Base-by-base conservation (phyloP, 2,888 invertebrate species). In the Agrotis ipsilon region DNA sequence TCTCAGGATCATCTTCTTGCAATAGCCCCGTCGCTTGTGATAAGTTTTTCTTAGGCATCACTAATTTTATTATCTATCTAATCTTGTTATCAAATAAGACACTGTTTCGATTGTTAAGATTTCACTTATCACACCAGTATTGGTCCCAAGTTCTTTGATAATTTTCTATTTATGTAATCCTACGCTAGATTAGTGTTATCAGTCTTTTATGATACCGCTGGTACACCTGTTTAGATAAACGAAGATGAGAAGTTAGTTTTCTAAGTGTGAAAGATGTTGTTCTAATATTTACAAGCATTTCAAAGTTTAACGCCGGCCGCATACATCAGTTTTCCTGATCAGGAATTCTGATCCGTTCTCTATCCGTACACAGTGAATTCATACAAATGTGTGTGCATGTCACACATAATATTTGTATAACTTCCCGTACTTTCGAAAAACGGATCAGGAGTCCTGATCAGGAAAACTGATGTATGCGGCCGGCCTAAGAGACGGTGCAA, bases 1-100 rank as follows among this genome's bases (percentile, higher is more conserved):
- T 80, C 3, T 82, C 82, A 6, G 87, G 84, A 57, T 90, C 88
- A 0, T 85, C 78, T 4, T 85, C 83, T 43, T 39, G 64, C 19
- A 78, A 21, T 5, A 78, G 16, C 0, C 86, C 83, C 48, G 86
- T 87, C 0, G 64, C 57, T 24, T 59, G 72, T 7, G 67, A 59
- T 46, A 68, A 82, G 14, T 58, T 71, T 21, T 83, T 81, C 9
- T 75, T 78, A 0, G 81, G 73, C 85, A 85, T 87, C 62, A 39
- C 39, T 39, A 39, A 39, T 39, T 48, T 55, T 9, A n/a, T 11
- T 63, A n/a, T 70, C 51, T n/a, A 52, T 39, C 39, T 72, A 54
- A 18, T 7, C 16, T 52, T 7, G 14, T 54, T 52, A 72, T 57
- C 46, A 54, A 39, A 63, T 63, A 77, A 77, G 78, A 61, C 80